phyloP scores from a whole-genome alignment of 2,797 vertebrate species.

The Gephyroberyx darwinii region DNA sequence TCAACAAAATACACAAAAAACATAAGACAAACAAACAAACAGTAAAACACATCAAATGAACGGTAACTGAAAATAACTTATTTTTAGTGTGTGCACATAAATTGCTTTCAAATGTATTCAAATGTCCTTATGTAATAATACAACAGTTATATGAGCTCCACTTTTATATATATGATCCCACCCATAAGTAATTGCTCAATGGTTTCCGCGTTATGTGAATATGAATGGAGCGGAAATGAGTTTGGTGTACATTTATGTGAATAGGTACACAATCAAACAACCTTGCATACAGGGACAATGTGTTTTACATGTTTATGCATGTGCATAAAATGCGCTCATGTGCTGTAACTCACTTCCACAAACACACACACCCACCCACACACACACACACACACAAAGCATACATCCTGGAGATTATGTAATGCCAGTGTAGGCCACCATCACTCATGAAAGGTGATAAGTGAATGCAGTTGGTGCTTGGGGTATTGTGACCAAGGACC shows the following conservation, averaged over 20 bases:
- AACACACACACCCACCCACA: conserved; percentile 7
- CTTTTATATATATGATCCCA: conserved; percentile 16
- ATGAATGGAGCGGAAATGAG: conserved; percentile 3
- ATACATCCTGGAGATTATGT: conserved; percentile 34
- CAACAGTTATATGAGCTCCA: neutral
- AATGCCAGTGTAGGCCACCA: conserved; percentile 32
- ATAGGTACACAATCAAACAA: conserved; percentile 12
- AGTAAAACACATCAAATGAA: no score
- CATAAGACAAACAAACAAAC: neutral
- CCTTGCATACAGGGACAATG: conserved; percentile 30
- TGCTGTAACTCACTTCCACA: conserved; percentile 2
- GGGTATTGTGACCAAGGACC: no score
- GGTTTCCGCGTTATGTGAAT: conserved; percentile 32
- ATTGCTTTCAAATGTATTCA: neutral
- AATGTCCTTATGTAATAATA: conserved; percentile 40
- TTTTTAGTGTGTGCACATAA: neutral
- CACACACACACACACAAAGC: neutral
- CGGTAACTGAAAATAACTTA: neutral
- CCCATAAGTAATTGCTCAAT: conserved; percentile 18
- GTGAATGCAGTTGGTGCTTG: conserved; percentile 10
- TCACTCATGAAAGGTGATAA: neutral
- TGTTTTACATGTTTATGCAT: conserved; percentile 37
- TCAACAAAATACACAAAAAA: neutral
- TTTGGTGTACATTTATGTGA: conserved; percentile 16
- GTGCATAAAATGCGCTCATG: conserved; percentile 35